Evolutionary conservation across 2,888 invertebrate genomes (phyloP).

Genomic region (Dascillus cervinus): DNA sequence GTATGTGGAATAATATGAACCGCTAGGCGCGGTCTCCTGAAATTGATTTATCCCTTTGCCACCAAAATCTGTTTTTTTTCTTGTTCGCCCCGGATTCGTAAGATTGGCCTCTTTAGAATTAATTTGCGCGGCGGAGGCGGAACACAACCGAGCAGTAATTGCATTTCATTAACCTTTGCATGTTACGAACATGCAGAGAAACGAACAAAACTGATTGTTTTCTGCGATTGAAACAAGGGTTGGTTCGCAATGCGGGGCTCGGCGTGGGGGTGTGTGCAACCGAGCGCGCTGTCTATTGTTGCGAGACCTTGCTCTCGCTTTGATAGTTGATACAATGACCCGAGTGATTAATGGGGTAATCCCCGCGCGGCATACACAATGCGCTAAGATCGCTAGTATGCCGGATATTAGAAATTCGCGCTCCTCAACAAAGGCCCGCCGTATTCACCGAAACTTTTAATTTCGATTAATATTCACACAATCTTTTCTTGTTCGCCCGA

Average conservation of each 20-base stretch:
- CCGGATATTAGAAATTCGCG: conserved; percentile 45
- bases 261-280: conserved; percentile 34
- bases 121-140: no score
- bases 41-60: no score
- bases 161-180: no score
- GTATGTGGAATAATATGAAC: conserved; percentile 45
- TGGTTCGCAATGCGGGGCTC: conserved; percentile 12
- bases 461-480: conserved; percentile 12
- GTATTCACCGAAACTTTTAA: no score
- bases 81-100: no score
- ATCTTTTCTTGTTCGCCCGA: conserved; percentile 6
- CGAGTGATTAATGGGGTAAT: conserved; percentile 45
- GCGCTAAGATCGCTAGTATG: conserved; percentile 43
- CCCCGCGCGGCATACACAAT: conserved; percentile 45
- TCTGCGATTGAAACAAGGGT: conserved; percentile 21
- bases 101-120: no score
- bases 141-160: no score
- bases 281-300: conserved; percentile 40
- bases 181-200: neutral
- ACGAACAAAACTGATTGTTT: conserved; percentile 15
- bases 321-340: conserved; percentile 48
- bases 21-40: no score
- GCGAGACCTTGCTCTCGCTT: conserved; percentile 43
- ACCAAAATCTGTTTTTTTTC: no score
- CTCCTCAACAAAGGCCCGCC: no score